These are phyloP conservation scores for Cryptoleucopteryx plumbea DNA, from an alignment of 2,113 vertebrate genomes.

Conservation along the genomic window DNA sequence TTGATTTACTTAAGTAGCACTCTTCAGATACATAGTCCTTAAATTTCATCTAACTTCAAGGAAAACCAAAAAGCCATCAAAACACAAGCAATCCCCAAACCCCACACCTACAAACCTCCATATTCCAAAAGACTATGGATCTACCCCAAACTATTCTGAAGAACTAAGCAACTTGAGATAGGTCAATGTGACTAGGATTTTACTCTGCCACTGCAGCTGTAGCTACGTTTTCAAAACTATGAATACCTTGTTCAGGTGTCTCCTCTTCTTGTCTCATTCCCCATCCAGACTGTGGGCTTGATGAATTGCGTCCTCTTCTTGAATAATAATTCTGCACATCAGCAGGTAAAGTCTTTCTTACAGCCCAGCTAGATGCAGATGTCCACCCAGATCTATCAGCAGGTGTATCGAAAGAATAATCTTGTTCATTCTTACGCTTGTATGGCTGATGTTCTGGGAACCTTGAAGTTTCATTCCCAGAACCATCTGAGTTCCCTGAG, in stretches of 20 bases:
- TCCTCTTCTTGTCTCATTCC: slow-evolving; percentile 84
- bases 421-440: slow-evolving; percentile 81
- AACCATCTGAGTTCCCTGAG: slow-evolving; percentile 86
- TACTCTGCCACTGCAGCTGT: neutral
- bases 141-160: neutral
- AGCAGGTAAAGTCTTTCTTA: slow-evolving; percentile 91
- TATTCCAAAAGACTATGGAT: neutral
- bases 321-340: slow-evolving; percentile 98
- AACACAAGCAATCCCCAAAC: neutral
- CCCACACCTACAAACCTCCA: neutral
- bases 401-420: slow-evolving; percentile 76
- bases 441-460: slow-evolving; percentile 84
- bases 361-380: slow-evolving; percentile 94
- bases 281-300: slow-evolving; percentile 81
- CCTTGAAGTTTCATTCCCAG: slow-evolving; percentile 84
- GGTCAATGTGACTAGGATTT: neutral
- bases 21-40: neutral
- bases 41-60: neutral
- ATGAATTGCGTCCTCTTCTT: slow-evolving; percentile 82
- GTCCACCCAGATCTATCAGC: slow-evolving; percentile 96
- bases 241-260: slow-evolving; percentile 76
- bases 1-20: neutral
- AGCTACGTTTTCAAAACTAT: neutral
- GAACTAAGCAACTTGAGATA: neutral
- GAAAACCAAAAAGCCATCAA: neutral